Base-by-base conservation (phyloP, 1,140 invertebrate genomes). In the Aphelenchoides fujianensis region DNA sequence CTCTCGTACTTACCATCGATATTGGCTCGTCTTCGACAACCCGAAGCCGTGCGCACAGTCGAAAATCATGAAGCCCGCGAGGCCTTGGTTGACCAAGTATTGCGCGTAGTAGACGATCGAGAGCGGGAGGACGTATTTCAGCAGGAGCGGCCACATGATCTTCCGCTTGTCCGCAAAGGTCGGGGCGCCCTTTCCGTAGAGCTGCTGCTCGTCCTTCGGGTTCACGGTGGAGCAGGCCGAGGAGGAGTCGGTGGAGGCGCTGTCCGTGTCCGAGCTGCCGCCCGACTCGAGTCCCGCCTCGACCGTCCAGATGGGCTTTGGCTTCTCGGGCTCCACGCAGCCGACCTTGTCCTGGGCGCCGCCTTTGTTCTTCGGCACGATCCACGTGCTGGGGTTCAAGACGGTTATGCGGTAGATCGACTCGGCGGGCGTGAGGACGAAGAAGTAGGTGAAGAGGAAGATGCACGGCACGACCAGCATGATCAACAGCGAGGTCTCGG, bases 71-170 rank as follows among this genome's bases (percentile, higher is more conserved):
- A 59, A 59, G 16, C 53, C 19, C 54, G 92, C 91, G 86, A 93
- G 85, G 76, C 92, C 92, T 85, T 93, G 92, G 86, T 94, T 94
- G 72, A 94, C 93, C 74, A 93, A 91, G 85, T 94, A 94, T 80
- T 94, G 92, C 73, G 91, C 91, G 74, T 92, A 88, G 79, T 94
- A 94, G 1, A 94, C 92, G 19, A 91, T 77, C 0, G 87, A 88
- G 1, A 94, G 84, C 0, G 92, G 92, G 70, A 93, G 82, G 89
- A 93, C 92, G 76, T 90, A 93, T 72, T 89, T 89, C 1, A 91
- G 72, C 16, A 93, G 81, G 0, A 87, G 35, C 12, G 64, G 32
- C 27, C 53, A 28, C 34, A 19, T 5, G 23, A 75, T 63, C 3
- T 63, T 57, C 12, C 34, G 61, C 34, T 59, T 59, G 55, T 59